Percentiles rank a stretch among this genome's conserved stretches.
Evolutionary conservation across 2,888 invertebrate genomes (phyloP).

Genomic region (Venustoraphidia nigricollis): DNA sequence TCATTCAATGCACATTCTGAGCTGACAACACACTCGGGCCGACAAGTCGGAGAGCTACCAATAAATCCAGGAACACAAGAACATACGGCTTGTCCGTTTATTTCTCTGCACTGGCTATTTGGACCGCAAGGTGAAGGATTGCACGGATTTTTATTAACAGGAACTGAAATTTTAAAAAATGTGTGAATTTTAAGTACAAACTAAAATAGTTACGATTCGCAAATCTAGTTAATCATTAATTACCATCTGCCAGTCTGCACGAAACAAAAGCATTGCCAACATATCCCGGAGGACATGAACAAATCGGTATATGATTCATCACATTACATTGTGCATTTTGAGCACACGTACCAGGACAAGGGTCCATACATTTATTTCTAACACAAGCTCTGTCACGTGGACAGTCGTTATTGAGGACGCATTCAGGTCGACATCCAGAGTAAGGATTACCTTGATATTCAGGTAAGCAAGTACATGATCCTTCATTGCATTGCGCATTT

Average conservation of each 20-base stretch:
- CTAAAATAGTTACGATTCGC: neutral
- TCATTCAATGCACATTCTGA: slow-evolving; percentile 49
- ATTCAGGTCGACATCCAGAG: slow-evolving; percentile 39
- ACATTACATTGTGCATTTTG: slow-evolving; percentile 40
- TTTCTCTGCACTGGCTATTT: slow-evolving; percentile 50
- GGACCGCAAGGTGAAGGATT: slow-evolving; percentile 59
- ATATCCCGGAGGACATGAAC: slow-evolving; percentile 44
- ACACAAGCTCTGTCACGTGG: slow-evolving; percentile 39
- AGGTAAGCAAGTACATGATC: slow-evolving; percentile 27
- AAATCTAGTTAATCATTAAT: neutral
- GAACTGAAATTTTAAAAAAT: slow-evolving; percentile 24
- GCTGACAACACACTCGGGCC: slow-evolving; percentile 55
- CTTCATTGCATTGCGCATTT: slow-evolving; percentile 38
- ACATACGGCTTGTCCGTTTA: slow-evolving; percentile 51
- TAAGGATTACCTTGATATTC: slow-evolving; percentile 35
- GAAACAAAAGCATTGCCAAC: slow-evolving; percentile 54
- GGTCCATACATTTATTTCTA: slow-evolving; percentile 40
- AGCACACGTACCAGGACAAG: slow-evolving; percentile 46
- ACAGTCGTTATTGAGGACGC: slow-evolving; percentile 44
- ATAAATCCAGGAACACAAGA: slow-evolving; percentile 46
- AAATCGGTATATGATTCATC: slow-evolving; percentile 39
- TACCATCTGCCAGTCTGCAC: slow-evolving; percentile 44
- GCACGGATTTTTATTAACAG: slow-evolving; percentile 41
- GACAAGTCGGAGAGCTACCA: slow-evolving; percentile 56
- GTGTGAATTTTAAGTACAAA: slow-evolving; percentile 2